Conservation (phyloP, 2,113 vertebrate genomes). For the Elaphurus davidianus region DNA sequence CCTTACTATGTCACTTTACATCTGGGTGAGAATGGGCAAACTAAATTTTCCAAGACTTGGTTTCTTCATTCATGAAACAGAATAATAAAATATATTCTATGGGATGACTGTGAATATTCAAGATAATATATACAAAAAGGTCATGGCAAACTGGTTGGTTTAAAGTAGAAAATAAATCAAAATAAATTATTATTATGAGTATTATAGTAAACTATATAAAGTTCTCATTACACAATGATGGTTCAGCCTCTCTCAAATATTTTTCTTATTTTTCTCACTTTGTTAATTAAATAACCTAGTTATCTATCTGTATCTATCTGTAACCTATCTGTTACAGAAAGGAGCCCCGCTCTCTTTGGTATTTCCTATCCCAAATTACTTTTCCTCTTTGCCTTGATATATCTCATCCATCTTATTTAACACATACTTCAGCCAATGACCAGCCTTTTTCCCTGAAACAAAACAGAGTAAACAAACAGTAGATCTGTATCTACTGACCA, state of each 20-base stretch:
- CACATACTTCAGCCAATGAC: not conserved
- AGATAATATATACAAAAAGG: not conserved
- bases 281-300: not conserved
- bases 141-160: not conserved
- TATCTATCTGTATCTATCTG: not conserved
- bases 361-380: not conserved
- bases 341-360: rapidly evolving
- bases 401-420: not conserved
- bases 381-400: not conserved
- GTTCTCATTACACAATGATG: not conserved
- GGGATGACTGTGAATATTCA: not conserved
- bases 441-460: not conserved
- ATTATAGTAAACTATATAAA: not conserved
- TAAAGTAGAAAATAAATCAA: not conserved
- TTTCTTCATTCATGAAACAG: not conserved
- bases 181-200: not conserved
- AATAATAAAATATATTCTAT: not conserved
- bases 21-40: not conserved
- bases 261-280: not conserved
- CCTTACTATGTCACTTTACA: not conserved
- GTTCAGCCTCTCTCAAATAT: not conserved
- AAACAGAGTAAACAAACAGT: not conserved
- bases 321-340: not conserved
- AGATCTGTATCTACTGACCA: not conserved
- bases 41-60: not conserved